Percentiles rank a stretch among this genome's conserved stretches.
Conservation (phyloP, 2,113 vertebrate genomes). For the Zosterops lateralis region DNA sequence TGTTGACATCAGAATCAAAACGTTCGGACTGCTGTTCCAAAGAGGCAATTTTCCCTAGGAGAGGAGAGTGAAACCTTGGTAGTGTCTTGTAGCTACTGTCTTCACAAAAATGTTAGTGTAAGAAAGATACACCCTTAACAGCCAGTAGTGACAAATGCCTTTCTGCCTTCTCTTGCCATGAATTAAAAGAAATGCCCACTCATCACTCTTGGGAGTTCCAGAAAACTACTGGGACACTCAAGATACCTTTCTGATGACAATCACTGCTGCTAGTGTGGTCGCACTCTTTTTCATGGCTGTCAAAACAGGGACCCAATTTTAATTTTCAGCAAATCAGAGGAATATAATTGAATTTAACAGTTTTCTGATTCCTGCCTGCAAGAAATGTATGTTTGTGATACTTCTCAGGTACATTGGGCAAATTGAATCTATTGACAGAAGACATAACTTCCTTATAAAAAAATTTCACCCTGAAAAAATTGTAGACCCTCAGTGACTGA, state of each 20-base stretch:
- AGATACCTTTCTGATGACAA: not conserved
- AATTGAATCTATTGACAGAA: not conserved
- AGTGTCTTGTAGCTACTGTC: not conserved
- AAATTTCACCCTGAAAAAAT: not conserved
- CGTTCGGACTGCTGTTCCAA: not conserved
- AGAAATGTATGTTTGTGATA: not conserved
- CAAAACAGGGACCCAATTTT: not conserved
- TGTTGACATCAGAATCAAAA: not conserved
- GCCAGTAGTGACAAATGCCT: not conserved
- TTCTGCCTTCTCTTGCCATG: not conserved
- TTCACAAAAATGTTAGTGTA: not conserved
- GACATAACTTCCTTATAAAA: not conserved
- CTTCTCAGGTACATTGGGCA: not conserved
- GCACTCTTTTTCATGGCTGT: not conserved
- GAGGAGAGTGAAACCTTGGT: not conserved
- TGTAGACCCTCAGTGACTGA: not conserved
- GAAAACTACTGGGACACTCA: not conserved
- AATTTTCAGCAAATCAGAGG: not conserved
- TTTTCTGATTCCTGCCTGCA: not conserved
- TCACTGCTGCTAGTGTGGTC: not conserved
- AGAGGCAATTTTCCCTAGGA: not conserved
- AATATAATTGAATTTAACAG: not conserved
- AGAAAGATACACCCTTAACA: fast-evolving
- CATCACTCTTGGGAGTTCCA: not conserved
- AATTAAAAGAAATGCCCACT: fast-evolving